phyloP scores from a whole-genome alignment of 1,140 invertebrate species.

The Colletes gigas region DNA sequence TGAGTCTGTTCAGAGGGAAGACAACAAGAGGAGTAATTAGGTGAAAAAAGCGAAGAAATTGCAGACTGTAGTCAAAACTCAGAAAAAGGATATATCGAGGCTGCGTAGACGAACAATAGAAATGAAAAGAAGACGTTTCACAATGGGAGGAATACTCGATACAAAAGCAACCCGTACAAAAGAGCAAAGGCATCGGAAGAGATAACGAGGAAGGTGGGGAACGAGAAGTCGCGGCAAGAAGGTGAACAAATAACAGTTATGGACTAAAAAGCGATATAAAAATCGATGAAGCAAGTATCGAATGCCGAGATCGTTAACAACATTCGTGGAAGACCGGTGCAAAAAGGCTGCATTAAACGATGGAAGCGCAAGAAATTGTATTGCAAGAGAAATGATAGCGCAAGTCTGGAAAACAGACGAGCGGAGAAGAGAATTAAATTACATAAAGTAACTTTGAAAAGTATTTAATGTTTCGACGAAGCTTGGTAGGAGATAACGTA shows the following conservation, averaged over 20 bases:
- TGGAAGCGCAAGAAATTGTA: not conserved
- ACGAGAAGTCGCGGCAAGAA: not conserved
- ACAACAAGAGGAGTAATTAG: constrained; percentile 31
- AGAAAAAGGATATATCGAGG: not conserved
- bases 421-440: constrained; percentile 2
- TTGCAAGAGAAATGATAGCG: no score
- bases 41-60: constrained; percentile 6
- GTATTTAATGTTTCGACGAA: not conserved
- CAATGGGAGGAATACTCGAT: constrained; percentile 12
- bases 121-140: constrained; percentile 11
- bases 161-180: constrained; percentile 1
- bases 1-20: not conserved
- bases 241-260: not conserved
- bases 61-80: not conserved
- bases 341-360: not conserved
- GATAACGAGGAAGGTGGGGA: constrained; percentile 14
- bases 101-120: constrained; percentile 14
- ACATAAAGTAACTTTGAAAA: not conserved
- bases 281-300: constrained; percentile 2
- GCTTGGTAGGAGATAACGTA: not conserved
- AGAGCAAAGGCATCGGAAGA: not conserved
- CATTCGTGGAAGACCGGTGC: not conserved
- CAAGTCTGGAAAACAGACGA: not conserved
- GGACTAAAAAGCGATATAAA: not conserved
- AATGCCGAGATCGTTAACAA: not conserved